Evolutionary conservation across 2,797 vertebrate species (phyloP).

Genomic region (Tenualosa thibaudeaui): DNA sequence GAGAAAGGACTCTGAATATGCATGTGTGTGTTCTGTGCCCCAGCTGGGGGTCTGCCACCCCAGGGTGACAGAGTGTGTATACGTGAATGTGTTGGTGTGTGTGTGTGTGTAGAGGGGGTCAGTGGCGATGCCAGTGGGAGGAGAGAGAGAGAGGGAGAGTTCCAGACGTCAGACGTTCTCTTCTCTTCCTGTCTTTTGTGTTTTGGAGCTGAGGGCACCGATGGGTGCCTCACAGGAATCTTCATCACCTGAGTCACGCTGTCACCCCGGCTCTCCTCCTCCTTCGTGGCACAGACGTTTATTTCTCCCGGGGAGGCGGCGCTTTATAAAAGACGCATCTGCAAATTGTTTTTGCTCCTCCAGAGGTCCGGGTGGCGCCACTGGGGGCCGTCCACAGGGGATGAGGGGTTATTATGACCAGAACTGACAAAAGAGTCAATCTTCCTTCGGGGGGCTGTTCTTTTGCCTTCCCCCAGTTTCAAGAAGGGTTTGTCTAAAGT

Average conservation of each 20-base stretch:
- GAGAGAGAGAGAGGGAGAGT: not conserved
- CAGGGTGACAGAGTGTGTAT: not conserved
- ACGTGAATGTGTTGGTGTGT: not conserved
- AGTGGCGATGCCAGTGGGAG: no score
- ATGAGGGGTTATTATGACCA: not conserved
- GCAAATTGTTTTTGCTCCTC: slow-evolving; percentile 29
- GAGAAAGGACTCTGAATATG: not conserved
- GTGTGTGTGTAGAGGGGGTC: no score
- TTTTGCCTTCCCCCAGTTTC: not conserved
- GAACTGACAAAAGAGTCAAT: slow-evolving; percentile 17
- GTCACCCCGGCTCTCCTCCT: slow-evolving; percentile 34
- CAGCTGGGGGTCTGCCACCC: slow-evolving; percentile 9
- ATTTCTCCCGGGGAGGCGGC: slow-evolving; percentile 28
- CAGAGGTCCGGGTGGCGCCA: slow-evolving; percentile 31
- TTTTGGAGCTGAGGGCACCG: not conserved
- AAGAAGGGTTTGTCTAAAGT: not conserved
- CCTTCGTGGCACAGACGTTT: not conserved
- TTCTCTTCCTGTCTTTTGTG: not conserved
- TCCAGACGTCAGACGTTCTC: not conserved
- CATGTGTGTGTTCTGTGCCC: slow-evolving; percentile 9
- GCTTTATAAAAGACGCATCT: slow-evolving; percentile 33
- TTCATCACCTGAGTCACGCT: slow-evolving; percentile 42
- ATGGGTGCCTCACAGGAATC: not conserved
- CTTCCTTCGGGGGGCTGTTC: not conserved
- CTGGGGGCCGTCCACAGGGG: not conserved